Conservation (phyloP, 2,888 invertebrate genomes). For the Chymomyza caudatula region DNA sequence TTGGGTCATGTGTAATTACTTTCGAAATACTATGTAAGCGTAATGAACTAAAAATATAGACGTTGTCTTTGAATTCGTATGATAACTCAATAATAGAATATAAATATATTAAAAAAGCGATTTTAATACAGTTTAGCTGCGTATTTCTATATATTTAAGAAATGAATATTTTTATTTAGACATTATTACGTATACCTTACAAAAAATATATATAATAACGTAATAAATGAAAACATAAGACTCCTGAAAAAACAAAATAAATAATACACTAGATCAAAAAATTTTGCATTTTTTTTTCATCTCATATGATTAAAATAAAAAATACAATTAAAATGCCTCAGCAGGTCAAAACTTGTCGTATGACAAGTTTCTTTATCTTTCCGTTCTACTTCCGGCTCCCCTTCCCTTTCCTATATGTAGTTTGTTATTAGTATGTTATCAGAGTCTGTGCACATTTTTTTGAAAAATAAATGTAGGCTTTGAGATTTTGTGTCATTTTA, state of each 20-base stretch:
- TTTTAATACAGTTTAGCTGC: constrained; percentile 16
- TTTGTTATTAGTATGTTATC: no score
- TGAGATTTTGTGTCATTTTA: no score
- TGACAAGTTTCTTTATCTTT: no score
- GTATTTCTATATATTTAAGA: constrained; percentile 30
- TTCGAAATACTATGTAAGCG: neutral
- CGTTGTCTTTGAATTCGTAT: neutral
- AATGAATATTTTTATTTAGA: constrained; percentile 63
- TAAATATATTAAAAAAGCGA: neutral
- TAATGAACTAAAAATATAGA: neutral
- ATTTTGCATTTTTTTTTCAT: neutral
- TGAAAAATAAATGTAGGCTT: no score
- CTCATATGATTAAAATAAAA: no score
- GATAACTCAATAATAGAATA: neutral
- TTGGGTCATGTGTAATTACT: no score
- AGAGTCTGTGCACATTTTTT: no score
- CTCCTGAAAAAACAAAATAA: constrained; percentile 51
- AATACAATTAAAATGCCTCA: no score
- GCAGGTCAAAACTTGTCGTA: no score
- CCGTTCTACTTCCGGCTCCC: no score
- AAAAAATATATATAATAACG: constrained; percentile 13
- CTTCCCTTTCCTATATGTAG: no score
- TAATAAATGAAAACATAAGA: constrained; percentile 60
- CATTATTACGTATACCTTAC: constrained; percentile 47
- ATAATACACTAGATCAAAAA: constrained; percentile 47